Conservation (phyloP, 2,888 invertebrate genomes). For the Chrysomela aeneicollis region DNA sequence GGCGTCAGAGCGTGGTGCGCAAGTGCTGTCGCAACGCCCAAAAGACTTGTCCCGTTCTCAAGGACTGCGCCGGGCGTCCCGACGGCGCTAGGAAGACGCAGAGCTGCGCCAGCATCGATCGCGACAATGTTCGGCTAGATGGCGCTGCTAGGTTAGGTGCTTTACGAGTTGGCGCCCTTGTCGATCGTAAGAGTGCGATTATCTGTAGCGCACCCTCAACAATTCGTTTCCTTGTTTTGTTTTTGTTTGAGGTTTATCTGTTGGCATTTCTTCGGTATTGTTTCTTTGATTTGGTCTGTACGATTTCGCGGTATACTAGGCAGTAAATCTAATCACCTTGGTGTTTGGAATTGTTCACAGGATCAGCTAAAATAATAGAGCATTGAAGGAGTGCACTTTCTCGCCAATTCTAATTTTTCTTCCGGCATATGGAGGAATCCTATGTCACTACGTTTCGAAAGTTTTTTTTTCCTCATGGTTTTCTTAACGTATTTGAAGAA, state of each 20-base stretch:
- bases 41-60: conserved; percentile 57
- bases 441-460: no score
- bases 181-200: conserved; percentile 55
- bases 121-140: conserved; percentile 34
- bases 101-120: conserved; percentile 56
- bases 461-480: no score
- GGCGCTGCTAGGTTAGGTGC: conserved; percentile 55
- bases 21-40: conserved; percentile 60
- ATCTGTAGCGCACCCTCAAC: conserved; percentile 48
- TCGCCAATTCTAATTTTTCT: no score
- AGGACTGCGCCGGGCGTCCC: conserved; percentile 49
- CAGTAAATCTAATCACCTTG: no score
- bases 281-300: neutral
- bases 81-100: conserved; percentile 50
- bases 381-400: no score
- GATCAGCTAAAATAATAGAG: no score
- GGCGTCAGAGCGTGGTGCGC: conserved; percentile 48
- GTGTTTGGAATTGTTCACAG: no score
- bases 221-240: conserved; percentile 18
- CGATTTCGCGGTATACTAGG: no score
- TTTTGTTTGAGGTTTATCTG: conserved; percentile 19
- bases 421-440: no score
- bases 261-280: neutral
- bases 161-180: conserved; percentile 52
- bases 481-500: no score